Base-by-base conservation (phyloP, 2,113 vertebrate genomes). In the Nyctereutes procyonoides region DNA sequence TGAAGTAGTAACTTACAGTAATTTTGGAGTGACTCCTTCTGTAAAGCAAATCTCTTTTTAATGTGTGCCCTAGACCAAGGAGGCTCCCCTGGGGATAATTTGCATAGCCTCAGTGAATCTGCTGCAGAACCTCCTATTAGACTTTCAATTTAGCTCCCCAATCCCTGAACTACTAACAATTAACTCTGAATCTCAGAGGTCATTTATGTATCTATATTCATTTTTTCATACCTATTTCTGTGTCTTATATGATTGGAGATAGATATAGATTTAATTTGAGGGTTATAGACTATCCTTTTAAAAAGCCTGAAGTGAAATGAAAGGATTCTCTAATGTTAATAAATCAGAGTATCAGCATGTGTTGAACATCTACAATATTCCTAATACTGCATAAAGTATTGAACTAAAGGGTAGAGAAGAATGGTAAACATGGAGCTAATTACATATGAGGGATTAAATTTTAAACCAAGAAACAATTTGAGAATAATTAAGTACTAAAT, bases 401-500 rank as follows among this genome's bases (percentile, higher is more conserved):
- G 48, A 69, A 35, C 35, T 56, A 28, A 28, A 94, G 3, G n/a
- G 86, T 83, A 16, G 63, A 86, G 56, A 67, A 97, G 84, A 53
- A 71, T 63, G 35, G 56, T 58, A 55, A 85, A 71, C 22, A 55
- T 0, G 90, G 35, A 94, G 74, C 60, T 60, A 85, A 96, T 35
- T 56, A 73, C 38, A 90, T n/a, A 35, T 43, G 24, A 82, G 67
- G 28, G 20, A 38, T 89, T 92, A 81, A 19, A 85, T 88, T 88
- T 96, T 51, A 95, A 84, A 95, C 51, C 63, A 93, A 95, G 79
- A 91, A 81, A 51, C 28, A 55, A 79, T 80, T 30, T 60, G 24
- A 96, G 69, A 74, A 87, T 74, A 95, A 90, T 62, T 90, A 92
- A 90, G n/a, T 87, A 71, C 87, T 95, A 86, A 89, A 88, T n/a